phyloP scores from a whole-genome alignment of 2,113 vertebrate species.

The Mesitornis unicolor region DNA sequence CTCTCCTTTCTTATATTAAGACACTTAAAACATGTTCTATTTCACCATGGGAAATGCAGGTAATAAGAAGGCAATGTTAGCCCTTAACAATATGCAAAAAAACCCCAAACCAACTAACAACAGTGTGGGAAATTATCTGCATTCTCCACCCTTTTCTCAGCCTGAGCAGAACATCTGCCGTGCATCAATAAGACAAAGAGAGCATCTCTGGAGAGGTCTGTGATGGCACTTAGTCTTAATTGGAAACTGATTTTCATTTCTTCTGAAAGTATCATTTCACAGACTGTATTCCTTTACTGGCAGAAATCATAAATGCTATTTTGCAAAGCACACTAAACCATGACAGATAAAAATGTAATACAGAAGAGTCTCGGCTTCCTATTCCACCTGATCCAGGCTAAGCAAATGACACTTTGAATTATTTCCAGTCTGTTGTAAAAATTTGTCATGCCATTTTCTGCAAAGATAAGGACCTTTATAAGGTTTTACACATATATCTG shows the following conservation, averaged over 20 bases:
- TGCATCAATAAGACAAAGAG: constrained; percentile 1
- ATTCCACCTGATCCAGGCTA: neutral
- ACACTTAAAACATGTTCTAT: neutral
- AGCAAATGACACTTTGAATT: neutral
- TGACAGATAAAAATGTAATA: neutral
- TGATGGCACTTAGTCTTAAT: constrained; percentile 10
- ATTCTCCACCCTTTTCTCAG: neutral
- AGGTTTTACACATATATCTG: neutral
- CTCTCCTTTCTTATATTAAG: neutral
- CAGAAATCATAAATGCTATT: neutral
- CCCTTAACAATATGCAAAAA: neutral
- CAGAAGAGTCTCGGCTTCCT: neutral
- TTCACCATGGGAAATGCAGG: neutral
- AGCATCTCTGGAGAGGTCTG: neutral
- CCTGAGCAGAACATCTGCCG: neutral
- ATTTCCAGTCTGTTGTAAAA: neutral
- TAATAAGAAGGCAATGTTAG: neutral
- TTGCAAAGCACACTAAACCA: neutral
- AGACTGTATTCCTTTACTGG: neutral
- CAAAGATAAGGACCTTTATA: neutral
- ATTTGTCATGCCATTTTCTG: neutral
- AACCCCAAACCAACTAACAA: neutral
- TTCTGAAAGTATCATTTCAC: constrained; percentile 3
- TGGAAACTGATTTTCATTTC: constrained; percentile 18
- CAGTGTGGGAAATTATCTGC: neutral